Percentiles rank a stretch among this genome's conserved stretches.
These are phyloP conservation scores for Trachemys scripta DNA, from an alignment of 2,113 vertebrate genomes.

Conservation along the genomic window DNA sequence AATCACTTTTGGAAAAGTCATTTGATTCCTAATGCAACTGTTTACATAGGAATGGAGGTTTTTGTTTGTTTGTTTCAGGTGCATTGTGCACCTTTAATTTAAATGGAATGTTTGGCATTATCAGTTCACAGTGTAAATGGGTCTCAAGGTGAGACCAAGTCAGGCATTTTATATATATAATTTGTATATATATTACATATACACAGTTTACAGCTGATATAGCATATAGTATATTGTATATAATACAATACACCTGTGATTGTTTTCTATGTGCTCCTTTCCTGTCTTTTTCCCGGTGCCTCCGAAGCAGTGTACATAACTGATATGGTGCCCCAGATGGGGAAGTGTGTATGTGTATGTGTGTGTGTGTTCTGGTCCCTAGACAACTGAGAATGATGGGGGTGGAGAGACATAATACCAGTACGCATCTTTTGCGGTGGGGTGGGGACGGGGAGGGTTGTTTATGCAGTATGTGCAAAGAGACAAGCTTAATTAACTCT, in stretches of 20 bases:
- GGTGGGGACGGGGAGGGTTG: background rate
- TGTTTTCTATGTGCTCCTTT: too few relatives aligned
- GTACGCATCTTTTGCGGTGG: background rate
- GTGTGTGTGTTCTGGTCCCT: background rate
- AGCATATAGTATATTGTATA: background rate
- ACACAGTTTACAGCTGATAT: background rate
- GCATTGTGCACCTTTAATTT: background rate
- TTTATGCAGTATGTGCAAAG: background rate
- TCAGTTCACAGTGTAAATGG: background rate
- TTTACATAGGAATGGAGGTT: background rate
- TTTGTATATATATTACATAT: background rate
- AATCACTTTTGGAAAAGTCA: background rate
- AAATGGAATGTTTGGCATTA: background rate
- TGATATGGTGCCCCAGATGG: too few relatives aligned
- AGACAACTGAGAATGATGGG: background rate
- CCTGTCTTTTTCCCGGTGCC: too few relatives aligned
- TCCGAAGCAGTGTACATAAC: too few relatives aligned
- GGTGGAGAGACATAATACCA: background rate
- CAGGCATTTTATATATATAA: background rate
- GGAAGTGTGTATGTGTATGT: too few relatives aligned
- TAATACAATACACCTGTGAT: background rate
- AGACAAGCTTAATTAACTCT: background rate
- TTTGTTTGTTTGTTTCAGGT: background rate
- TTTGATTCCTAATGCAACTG: background rate
- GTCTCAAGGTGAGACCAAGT: background rate